Evolutionary conservation across 1,140 invertebrate species (phyloP), one percentile per base, ranked within the genome.

Genomic region (Papilio machaon): DNA sequence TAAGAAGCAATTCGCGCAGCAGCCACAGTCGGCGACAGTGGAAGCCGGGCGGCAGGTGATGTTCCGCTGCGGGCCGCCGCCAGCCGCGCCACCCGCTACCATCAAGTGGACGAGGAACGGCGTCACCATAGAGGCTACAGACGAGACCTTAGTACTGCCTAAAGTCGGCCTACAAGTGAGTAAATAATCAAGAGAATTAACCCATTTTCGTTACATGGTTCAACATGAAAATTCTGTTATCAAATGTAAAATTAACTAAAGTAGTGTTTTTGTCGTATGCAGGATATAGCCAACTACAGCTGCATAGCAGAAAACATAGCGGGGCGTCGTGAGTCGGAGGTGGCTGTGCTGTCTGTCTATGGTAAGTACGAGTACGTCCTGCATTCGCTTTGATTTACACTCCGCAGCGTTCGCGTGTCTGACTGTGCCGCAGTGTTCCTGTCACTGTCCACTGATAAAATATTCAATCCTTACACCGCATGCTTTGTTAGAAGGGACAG

Each of bases 221-320:
- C 38, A 43, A 43, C 23, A 30, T 43, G 3, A 43, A 6, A 43
- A 43, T 43, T 43, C 0, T 30, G 23, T 30, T 1, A 30, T 30
- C 23, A 7, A 58, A 19, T n/a, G 2, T 19, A 4, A n/a, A 19
- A 58, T 58, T 58, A n/a, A 58, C 15, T n/a, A n/a, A 35, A 79
- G 38, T 73, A 70, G 2, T 43, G 38, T 43, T 76, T 75, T 64
- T 67, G 96, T 17, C 43, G 23, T 52, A 43, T 38, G 17, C 92
- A 96, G 87, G 98, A 99, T 91, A 97, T 97, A 89, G 99, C 98
- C 74, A 99, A 99, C 95, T 99, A 99, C 95, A 98, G 98, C 23
- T 99, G 99, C 93, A 97, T 98, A 30, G 99, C 99, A 6, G 97
- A 98, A 91, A 99, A 99, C 92, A 96, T 99, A 38, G 99, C 98